phyloP scores from a whole-genome alignment of 1,140 invertebrate species.

The Drosophila pandora region DNA sequence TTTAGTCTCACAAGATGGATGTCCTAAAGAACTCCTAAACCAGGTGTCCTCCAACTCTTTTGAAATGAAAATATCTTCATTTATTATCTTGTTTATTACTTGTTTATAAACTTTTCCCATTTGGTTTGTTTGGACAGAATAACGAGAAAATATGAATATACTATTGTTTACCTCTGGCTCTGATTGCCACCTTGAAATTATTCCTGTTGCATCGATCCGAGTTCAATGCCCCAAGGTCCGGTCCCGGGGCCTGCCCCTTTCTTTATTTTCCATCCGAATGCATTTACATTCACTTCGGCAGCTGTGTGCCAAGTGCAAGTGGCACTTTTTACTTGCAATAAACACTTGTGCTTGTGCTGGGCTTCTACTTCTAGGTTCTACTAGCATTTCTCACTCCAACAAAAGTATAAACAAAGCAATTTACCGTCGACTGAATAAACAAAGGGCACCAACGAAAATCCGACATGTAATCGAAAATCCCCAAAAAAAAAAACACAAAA shows the following conservation, averaged over 20 bases:
- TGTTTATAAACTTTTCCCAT: background rate
- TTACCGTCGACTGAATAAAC: conserved; percentile 57
- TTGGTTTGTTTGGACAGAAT: conserved; percentile 2
- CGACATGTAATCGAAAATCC: conserved; percentile 11
- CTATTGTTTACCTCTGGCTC: conserved; percentile 18
- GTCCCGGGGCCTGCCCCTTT: too few relatives aligned
- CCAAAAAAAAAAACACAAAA: background rate
- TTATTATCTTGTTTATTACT: background rate
- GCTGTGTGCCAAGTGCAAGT: conserved; percentile 42
- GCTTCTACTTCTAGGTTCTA: conserved; percentile 18
- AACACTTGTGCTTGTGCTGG: conserved; percentile 35
- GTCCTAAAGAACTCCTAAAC: background rate
- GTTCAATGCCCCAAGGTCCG: conserved; percentile 28
- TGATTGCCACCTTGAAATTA: conserved; percentile 29
- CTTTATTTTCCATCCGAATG: conserved; percentile 1
- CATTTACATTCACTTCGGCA: background rate
- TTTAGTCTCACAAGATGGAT: too few relatives aligned
- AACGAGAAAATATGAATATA: conserved; percentile 23
- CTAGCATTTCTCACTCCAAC: conserved; percentile 2
- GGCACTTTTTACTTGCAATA: conserved; percentile 74
- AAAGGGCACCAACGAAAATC: conserved; percentile 26
- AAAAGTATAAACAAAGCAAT: conserved; percentile 63
- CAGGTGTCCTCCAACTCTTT: too few relatives aligned
- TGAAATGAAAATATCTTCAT: background rate
- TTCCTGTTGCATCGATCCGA: background rate